Evolutionary conservation across 2,113 vertebrate genomes (phyloP), one percentile per base, ranked within the genome.

Genomic region (Lophius piscatorius): DNA sequence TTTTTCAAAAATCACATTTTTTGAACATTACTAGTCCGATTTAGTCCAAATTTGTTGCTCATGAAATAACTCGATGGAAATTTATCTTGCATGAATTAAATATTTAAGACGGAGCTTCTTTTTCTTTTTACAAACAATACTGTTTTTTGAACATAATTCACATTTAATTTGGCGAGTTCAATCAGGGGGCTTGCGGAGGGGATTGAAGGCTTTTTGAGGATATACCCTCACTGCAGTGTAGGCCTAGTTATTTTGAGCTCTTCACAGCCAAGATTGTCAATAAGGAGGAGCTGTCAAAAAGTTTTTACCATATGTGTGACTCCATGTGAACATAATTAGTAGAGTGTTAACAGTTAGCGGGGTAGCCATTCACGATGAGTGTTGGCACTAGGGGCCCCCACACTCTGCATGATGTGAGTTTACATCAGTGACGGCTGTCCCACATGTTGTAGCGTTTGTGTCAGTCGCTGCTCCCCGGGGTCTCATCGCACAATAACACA

Each of bases 401-500:
- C 74, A 46, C 71, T 35, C 42, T 31, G 55, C 47, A 44, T 56
- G 40, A 57, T 26, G 58, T 33, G 45, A 42, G 42, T 46, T 55
- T 14, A 67, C 69, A 74, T 81, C 63, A 63, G 55, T 70, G 52
- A 45, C 13, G 58, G 54, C 49, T 47, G 52, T 41, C 82, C 62
- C 74, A 46, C 63, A 70, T 45, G 28, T 59, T 24, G 52, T 55
- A 35, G 54, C 76, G 56, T 81, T 82, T 73, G 78, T 77, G 68
- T 57, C 60, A 48, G 68, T 51, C 62, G 47, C 58, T 29, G 2
- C 54, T 69, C 81, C 69, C 74, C 4, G 41, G 74, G 73, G 79
- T 83, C 73, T 81, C 66, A 58, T 79, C 73, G 80, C 75, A 61
- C 63, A 65, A 74, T 58, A 70, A 76, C 70, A 80, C 75, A 70